Evolutionary conservation across 1,140 invertebrate genomes (phyloP), one percentile per base, ranked within the genome.

Genomic region (Trichomalopsis sarcophagae): DNA sequence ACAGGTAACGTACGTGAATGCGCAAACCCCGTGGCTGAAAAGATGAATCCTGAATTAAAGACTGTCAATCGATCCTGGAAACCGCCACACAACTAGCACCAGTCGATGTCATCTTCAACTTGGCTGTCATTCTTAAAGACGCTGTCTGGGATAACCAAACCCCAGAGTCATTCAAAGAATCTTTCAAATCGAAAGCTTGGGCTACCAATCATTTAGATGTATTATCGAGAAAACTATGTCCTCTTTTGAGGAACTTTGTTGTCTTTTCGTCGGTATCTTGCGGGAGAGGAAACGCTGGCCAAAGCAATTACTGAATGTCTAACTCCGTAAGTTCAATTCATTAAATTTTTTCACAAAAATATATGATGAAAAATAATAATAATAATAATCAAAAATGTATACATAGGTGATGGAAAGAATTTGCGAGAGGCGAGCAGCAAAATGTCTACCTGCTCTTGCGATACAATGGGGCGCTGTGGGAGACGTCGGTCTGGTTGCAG

Each of bases 191-290:
- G 0, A 95, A 95, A 90, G 93, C 93, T 10, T 86, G 86, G 82
- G 89, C 89, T 9, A 94, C 93, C 2, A 85, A 90, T 75, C 86
- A 92, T 74, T 85, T 95, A 2, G 94, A 94, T 86, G 85, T 90
- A 87, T 55, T 92, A 2, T 92, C 93, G 1, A 90, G 94, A 80
- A 88, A 87, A 79, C 71, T 92, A 66, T 94, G 93, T 86, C 93
- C 93, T 13, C 27, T 7, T 1, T 36, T 83, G 1, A 83, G 47
- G 40, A 88, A 94, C 77, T 94, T 95, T 86, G 93, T 94, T 14
- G 94, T 95, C 0, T 97, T 97, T 89, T 97, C 96, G 11, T 96
- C 95, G 30, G 94, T 97, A 9, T 94, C 94, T 80, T 96, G 95
- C 91, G 96, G 96, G 3, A 92, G 95, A 79, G 96, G 96, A 55